A percentile compares a stretch with the other conserved stretches of the same genome.
phyloP scores from a whole-genome alignment of 2,888 invertebrate species.

The Rhorus exstirpatorius region DNA sequence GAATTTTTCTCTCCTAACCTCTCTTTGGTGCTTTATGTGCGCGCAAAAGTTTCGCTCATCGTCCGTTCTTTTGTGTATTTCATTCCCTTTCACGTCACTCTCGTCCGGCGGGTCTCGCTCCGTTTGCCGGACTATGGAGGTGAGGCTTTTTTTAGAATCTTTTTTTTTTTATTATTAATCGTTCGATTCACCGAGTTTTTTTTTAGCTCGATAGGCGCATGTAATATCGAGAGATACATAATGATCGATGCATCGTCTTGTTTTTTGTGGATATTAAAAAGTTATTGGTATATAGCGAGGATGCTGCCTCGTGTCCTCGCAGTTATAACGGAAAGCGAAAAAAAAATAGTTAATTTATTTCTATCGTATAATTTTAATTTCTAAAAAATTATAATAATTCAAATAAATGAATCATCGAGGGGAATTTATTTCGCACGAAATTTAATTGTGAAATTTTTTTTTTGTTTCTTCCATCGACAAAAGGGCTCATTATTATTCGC shows the following conservation, averaged over 20 bases:
- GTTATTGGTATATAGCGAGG: no score
- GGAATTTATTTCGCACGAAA: background rate
- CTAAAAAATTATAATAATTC: no score
- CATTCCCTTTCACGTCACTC: background rate
- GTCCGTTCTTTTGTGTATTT: slow-evolving; percentile 35
- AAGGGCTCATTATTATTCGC: background rate
- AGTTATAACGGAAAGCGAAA: no score
- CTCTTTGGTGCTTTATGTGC: slow-evolving; percentile 62
- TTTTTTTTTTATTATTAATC: slow-evolving; percentile 52
- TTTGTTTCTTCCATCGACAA: background rate
- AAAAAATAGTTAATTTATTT: no score
- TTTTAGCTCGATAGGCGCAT: background rate
- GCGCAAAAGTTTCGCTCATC: slow-evolving; percentile 45
- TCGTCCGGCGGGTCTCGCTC: background rate
- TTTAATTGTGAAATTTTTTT: background rate
- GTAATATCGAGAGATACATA: background rate
- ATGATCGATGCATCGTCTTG: background rate
- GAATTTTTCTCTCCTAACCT: slow-evolving; percentile 58
- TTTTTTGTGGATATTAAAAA: no score
- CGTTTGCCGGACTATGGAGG: background rate
- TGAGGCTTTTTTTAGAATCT: background rate
- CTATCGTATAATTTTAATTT: no score
- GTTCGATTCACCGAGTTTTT: slow-evolving; percentile 70
- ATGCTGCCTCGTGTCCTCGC: no score
- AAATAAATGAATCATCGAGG: no score